Conservation (phyloP, 2,888 invertebrate genomes). For the Troides helena region DNA sequence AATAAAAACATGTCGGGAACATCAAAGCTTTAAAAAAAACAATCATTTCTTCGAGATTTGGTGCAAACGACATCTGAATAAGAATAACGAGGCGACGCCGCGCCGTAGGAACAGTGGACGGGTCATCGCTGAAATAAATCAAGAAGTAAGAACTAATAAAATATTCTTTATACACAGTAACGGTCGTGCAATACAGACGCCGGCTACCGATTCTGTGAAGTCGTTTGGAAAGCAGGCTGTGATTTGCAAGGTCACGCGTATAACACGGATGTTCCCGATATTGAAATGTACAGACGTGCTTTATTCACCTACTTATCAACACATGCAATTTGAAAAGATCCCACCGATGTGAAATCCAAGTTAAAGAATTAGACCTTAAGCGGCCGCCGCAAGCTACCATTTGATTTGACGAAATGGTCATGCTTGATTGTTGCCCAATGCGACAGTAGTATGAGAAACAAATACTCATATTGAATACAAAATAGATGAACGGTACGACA, state of each 20-base stretch:
- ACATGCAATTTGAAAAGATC: conserved; percentile 74
- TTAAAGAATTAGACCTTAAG: conserved; percentile 59
- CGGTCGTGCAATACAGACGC: conserved; percentile 71
- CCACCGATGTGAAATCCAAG: conserved; percentile 48
- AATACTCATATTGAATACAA: conserved; percentile 80
- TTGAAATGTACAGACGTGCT: conserved; percentile 80
- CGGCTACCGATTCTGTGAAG: conserved; percentile 73
- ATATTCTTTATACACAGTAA: conserved; percentile 67
- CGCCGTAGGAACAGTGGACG: conserved; percentile 49
- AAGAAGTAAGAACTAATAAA: conserved; percentile 63
- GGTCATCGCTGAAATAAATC: conserved; percentile 62
- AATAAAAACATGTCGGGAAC: conserved; percentile 16
- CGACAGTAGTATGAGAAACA: conserved; percentile 79
- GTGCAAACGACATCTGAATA: conserved; percentile 47
- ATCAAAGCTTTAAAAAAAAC: conserved; percentile 29
- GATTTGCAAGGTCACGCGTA: conserved; percentile 81
- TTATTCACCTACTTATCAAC: conserved; percentile 80
- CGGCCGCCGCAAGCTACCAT: conserved; percentile 51
- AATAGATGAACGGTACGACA: conserved; percentile 76
- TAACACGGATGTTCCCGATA: conserved; percentile 81
- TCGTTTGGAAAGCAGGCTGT: conserved; percentile 80
- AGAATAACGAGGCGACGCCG: conserved; percentile 51
- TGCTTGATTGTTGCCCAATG: conserved; percentile 70
- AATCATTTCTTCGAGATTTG: conserved; percentile 31
- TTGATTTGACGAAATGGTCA: conserved; percentile 56